These are phyloP conservation scores for Asbolus verrucosus DNA, from an alignment of 1,140 invertebrate species.

Conservation along the genomic window DNA sequence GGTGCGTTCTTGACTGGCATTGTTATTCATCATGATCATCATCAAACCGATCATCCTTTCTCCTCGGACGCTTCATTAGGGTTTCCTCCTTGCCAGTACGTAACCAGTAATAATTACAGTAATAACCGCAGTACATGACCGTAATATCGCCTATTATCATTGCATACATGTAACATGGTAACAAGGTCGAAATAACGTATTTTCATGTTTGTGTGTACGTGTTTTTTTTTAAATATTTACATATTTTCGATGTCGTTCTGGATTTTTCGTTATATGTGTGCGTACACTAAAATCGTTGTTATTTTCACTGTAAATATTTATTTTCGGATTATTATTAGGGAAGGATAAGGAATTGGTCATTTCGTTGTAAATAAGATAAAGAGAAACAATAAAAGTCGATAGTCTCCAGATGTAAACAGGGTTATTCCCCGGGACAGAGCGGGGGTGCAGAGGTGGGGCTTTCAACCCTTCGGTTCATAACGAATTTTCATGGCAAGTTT, in stretches of 20 bases:
- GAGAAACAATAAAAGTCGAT: too few relatives aligned
- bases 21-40: background rate
- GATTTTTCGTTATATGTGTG: too few relatives aligned
- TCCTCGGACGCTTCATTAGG: background rate
- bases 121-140: constrained; percentile 15
- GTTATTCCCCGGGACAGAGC: too few relatives aligned
- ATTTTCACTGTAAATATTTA: too few relatives aligned
- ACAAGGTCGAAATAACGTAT: constrained; percentile 29
- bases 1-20: background rate
- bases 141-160: constrained; percentile 27
- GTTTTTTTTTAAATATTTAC: constrained; percentile 24
- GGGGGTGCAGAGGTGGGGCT: too few relatives aligned
- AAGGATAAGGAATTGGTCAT: too few relatives aligned
- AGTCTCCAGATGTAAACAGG: too few relatives aligned
- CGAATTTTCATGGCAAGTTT: constrained; percentile 3
- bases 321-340: too few relatives aligned
- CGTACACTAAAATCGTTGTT: too few relatives aligned
- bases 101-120: background rate
- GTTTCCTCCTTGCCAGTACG: background rate
- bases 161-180: constrained; percentile 23
- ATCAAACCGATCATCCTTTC: background rate
- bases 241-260: too few relatives aligned
- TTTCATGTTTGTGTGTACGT: background rate
- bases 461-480: too few relatives aligned
- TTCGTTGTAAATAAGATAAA: too few relatives aligned